Evolutionary conservation across 1,140 invertebrate genomes (phyloP).

Genomic region (Melanaphis sacchari): DNA sequence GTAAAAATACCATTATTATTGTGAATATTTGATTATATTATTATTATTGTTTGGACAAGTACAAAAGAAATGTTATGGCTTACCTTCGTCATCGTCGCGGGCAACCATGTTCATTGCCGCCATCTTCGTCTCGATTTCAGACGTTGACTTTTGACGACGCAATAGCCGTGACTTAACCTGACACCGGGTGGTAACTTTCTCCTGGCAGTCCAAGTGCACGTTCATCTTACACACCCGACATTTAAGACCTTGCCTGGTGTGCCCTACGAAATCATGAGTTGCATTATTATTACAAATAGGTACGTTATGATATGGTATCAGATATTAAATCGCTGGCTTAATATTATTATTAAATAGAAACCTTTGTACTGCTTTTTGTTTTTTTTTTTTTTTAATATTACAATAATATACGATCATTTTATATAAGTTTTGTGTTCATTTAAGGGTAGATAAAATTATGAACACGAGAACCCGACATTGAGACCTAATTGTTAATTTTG

Average conservation of each 20-base stretch:
- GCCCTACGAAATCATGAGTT: constrained; percentile 69
- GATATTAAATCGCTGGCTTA: too few species aligned
- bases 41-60: neutral
- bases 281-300: neutral
- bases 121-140: constrained; percentile 74
- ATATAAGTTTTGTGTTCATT: too few species aligned
- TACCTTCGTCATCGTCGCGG: constrained; percentile 72
- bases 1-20: neutral
- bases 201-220: constrained; percentile 88
- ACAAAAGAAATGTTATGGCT: constrained; percentile 62
- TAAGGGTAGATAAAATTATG: too few species aligned
- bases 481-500: too few species aligned
- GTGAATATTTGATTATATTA: neutral
- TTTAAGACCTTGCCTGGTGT: constrained; percentile 88
- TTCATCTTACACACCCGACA: constrained; percentile 91
- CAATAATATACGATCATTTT: too few species aligned
- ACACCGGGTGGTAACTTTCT: constrained; percentile 75
- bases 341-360: too few species aligned
- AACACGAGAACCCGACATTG: too few species aligned
- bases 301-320: too few species aligned
- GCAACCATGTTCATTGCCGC: constrained; percentile 63
- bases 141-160: constrained; percentile 85
- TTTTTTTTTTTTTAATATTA: too few species aligned
- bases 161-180: constrained; percentile 83
- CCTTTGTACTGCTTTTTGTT: too few species aligned